These are phyloP conservation scores for Labeo catla DNA, from an alignment of 2,113 vertebrate species.

Conservation along the genomic window DNA sequence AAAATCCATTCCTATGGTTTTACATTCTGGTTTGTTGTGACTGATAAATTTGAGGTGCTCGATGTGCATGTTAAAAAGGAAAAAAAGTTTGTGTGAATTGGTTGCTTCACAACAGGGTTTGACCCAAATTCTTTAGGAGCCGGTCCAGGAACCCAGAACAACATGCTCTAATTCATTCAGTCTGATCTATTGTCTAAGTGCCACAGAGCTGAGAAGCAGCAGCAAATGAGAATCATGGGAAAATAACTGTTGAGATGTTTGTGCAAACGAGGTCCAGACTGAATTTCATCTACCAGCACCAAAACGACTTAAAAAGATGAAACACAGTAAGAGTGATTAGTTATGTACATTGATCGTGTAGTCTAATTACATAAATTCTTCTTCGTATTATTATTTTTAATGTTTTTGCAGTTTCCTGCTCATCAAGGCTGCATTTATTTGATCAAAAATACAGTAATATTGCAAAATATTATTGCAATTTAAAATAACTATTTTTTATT, in stretches of 20 bases:
- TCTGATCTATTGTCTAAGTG: conserved; percentile 32
- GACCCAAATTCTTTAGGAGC: conserved; percentile 61
- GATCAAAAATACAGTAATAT: neutral
- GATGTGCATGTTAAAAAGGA: neutral
- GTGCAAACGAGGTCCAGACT: neutral
- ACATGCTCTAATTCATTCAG: conserved; percentile 53
- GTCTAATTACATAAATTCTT: neutral
- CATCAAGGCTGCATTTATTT: neutral
- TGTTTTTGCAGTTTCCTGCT: neutral
- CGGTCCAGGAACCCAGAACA: conserved; percentile 34
- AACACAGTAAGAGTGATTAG: neutral
- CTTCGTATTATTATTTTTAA: neutral
- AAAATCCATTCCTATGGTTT: neutral
- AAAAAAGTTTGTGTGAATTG: neutral
- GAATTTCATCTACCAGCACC: neutral
- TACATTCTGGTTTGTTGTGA: neutral
- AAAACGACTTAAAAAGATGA: neutral
- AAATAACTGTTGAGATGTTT: neutral
- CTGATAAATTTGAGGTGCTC: neutral
- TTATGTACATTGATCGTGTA: neutral
- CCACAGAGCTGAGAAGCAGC: conserved; percentile 2
- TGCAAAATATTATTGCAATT: neutral
- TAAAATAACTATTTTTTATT: neutral
- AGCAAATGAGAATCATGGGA: conserved; percentile 8
- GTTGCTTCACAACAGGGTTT: conserved; percentile 30